Evolutionary conservation across 2,797 vertebrate genomes (phyloP).

Genomic region (Ptychadena robeensis): DNA sequence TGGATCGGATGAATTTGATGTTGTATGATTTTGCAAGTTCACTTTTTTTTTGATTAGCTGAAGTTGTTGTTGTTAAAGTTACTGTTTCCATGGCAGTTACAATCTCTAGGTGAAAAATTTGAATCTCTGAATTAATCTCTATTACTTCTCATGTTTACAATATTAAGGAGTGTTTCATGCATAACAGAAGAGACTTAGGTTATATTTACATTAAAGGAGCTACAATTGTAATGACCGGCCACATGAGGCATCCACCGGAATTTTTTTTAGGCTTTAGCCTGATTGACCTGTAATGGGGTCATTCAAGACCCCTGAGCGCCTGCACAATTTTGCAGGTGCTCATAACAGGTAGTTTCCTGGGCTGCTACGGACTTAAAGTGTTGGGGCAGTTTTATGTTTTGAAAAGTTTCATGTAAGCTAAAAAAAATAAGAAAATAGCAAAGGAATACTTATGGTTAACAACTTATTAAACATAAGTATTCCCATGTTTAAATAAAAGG

Average conservation of each 20-base stretch:
- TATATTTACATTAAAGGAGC: no score
- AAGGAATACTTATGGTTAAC: neutral
- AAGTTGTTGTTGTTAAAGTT: conserved; percentile 67
- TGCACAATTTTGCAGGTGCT: no score
- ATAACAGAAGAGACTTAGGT: no score
- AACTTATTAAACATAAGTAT: no score
- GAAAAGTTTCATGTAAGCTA: neutral
- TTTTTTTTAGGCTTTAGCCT: no score
- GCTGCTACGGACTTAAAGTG: no score
- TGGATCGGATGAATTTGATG: neutral
- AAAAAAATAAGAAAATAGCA: neutral
- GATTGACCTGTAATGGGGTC: no score
- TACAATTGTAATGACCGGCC: no score
- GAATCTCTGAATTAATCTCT: neutral
- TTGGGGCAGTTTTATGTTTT: neutral
- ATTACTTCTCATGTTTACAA: conserved; percentile 5
- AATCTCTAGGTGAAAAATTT: conserved; percentile 62
- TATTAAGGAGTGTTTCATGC: neutral
- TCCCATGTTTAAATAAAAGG: no score
- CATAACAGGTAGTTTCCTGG: no score
- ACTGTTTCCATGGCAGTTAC: conserved; percentile 75
- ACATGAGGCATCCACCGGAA: no score
- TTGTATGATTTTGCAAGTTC: neutral
- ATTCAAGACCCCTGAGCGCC: no score
- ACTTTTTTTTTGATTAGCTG: conserved; percentile 64